Evolutionary conservation across 1,140 invertebrate species (phyloP).

Genomic region (Hyles vespertilio): DNA sequence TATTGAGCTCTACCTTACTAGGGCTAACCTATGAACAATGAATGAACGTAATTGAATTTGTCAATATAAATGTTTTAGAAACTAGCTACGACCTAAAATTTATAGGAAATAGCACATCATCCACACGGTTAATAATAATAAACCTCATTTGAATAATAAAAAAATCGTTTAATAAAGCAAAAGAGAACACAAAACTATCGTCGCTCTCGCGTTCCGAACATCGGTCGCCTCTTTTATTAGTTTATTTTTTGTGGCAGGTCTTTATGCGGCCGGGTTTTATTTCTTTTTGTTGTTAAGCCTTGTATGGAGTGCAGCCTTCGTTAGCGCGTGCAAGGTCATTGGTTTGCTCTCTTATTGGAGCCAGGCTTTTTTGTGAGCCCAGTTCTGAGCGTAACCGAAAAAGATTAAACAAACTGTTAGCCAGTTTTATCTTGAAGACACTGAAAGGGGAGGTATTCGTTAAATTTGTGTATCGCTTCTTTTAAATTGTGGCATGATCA

Average conservation of each 20-base stretch:
- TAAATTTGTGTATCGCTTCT: no score
- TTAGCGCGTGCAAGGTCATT: slow-evolving; percentile 63
- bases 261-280: slow-evolving; percentile 48
- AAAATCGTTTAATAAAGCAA: no score
- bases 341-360: slow-evolving; percentile 31
- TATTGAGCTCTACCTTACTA: no score
- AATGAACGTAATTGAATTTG: no score
- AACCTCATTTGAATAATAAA: no score
- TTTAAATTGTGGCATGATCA: not conserved
- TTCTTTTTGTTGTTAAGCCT: slow-evolving; percentile 55
- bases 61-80: no score
- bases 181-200: slow-evolving; percentile 6
- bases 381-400: slow-evolving; percentile 2
- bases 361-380: slow-evolving; percentile 16
- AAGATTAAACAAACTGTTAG: slow-evolving; percentile 7
- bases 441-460: no score
- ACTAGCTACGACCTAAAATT: no score
- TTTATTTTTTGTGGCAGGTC: slow-evolving; percentile 63
- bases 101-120: no score
- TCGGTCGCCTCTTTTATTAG: slow-evolving; percentile 39
- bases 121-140: no score
- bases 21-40: no score
- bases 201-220: slow-evolving; percentile 43
- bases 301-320: slow-evolving; percentile 63
- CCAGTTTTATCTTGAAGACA: slow-evolving; percentile 2